Conservation (phyloP, 1,140 invertebrate species). For the Ceratitis capitata region DNA sequence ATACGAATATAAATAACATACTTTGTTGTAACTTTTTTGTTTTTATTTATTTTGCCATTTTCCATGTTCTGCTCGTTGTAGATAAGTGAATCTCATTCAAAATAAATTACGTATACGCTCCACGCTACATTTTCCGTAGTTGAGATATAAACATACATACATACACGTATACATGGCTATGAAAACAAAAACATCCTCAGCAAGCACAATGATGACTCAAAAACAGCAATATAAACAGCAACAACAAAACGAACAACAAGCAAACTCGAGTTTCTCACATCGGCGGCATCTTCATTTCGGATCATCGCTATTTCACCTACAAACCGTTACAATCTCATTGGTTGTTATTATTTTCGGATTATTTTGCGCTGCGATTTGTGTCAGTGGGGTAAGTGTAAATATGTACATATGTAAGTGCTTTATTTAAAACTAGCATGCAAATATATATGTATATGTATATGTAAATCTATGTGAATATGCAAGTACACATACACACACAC, state of each 20-base stretch:
- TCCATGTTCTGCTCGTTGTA: slow-evolving; percentile 36
- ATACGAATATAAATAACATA: background rate
- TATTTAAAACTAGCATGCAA: background rate
- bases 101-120: slow-evolving; percentile 36
- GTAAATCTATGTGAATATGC: background rate
- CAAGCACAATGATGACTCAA: slow-evolving; percentile 46
- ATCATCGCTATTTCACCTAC: slow-evolving; percentile 41
- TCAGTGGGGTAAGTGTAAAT: slow-evolving; percentile 62
- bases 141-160: background rate
- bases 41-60: slow-evolving; percentile 6
- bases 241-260: slow-evolving; percentile 43
- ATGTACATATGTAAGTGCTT: background rate
- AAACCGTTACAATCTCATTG: slow-evolving; percentile 40
- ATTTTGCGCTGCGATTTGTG: slow-evolving; percentile 59
- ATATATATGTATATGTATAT: background rate
- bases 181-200: slow-evolving; percentile 41
- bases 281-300: slow-evolving; percentile 47
- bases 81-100: slow-evolving; percentile 27
- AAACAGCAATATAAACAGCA: slow-evolving; percentile 48
- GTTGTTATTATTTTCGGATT: slow-evolving; percentile 53
- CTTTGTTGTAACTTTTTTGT: background rate
- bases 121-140: slow-evolving; percentile 3
- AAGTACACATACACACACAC: background rate
- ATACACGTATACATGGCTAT: background rate
- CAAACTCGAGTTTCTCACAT: slow-evolving; percentile 18